Evolutionary conservation across 2,888 invertebrate genomes (phyloP), one percentile per base, ranked within the genome.

Genomic region (Smittia sp.): DNA sequence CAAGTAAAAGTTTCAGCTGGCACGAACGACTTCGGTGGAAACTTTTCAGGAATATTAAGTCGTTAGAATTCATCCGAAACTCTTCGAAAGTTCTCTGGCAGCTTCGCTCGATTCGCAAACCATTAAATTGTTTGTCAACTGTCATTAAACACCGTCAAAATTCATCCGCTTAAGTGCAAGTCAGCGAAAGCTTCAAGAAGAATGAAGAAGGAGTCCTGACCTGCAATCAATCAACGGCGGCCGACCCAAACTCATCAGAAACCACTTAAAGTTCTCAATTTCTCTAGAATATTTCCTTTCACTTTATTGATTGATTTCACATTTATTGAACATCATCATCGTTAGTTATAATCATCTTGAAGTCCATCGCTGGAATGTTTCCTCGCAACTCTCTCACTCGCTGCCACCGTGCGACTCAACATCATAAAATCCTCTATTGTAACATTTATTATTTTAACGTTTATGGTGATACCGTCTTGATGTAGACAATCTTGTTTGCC

Each of bases 361-460:
- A 46, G 46, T 46, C 11, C 46, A 11, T 6, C 46, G 15, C 6
- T 3, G n/a, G n/a, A 46, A n/a, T n/a, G n/a, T n/a, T n/a, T n/a
- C n/a, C n/a, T n/a, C n/a, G n/a, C n/a, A n/a, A n/a, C n/a, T 52
- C 7, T 52, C 52, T 15, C 39, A 39, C 13, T 38, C 38, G 38
- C 11, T 46, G 15, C 18, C 22, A 9, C n/a, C 20, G 13, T 58
- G 2, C 20, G 2, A 22, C 22, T 58, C 22, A 58, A 22, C 58
- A 46, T 58, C 58, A 58, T 58, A 58, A 58, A 58, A 58, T 58
- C n/a, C 58, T 58, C 58, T 58, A 58, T 58, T 58, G 58, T 58
- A 58, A 58, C 58, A 58, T 58, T 58, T 22, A 58, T 58, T 58
- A n/a, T 58, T 58, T 58, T 58, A 20, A 22, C 20, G 20, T 58